These are phyloP conservation scores for Hestina assimilis DNA, from an alignment of 1,140 invertebrate species.

Conservation along the genomic window DNA sequence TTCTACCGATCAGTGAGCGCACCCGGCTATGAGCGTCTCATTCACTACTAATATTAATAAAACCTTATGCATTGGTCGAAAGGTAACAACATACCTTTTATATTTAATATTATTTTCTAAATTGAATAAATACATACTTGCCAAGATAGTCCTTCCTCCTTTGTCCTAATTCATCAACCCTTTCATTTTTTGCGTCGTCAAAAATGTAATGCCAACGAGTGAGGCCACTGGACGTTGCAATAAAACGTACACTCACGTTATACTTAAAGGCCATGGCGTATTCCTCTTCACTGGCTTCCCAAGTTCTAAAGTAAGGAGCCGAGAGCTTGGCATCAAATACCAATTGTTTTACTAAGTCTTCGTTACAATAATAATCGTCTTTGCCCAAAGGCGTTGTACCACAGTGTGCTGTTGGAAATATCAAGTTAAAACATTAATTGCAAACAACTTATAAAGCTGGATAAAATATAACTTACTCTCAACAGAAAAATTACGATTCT, in stretches of 20 bases:
- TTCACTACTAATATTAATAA: too few relatives aligned
- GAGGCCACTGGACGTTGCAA: conserved; percentile 92
- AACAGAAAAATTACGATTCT: conserved; percentile 40
- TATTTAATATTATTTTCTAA: not conserved
- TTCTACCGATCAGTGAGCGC: too few relatives aligned
- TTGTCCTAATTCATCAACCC: conserved; percentile 50
- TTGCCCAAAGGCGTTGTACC: conserved; percentile 80
- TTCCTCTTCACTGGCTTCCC: conserved; percentile 76
- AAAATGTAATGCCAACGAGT: conserved; percentile 89
- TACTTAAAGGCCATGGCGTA: conserved; percentile 81
- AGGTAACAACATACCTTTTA: not conserved
- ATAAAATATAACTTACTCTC: conserved; percentile 43
- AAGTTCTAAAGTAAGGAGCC: conserved; percentile 83
- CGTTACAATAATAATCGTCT: conserved; percentile 90
- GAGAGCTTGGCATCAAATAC: conserved; percentile 93
- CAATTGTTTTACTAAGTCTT: conserved; percentile 89
- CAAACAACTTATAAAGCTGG: too few relatives aligned
- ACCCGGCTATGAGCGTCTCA: too few relatives aligned
- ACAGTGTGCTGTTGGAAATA: conserved; percentile 81
- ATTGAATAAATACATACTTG: conserved; percentile 42
- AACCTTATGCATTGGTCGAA: too few relatives aligned
- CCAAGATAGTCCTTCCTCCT: conserved; percentile 45
- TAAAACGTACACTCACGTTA: conserved; percentile 86
- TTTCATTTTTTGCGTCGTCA: conserved; percentile 74
- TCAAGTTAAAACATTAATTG: too few relatives aligned